A percentile compares a stretch with the other conserved stretches of the same genome.
Conservation (phyloP, 2,888 invertebrate genomes). For the Parascotia fuliginaria region DNA sequence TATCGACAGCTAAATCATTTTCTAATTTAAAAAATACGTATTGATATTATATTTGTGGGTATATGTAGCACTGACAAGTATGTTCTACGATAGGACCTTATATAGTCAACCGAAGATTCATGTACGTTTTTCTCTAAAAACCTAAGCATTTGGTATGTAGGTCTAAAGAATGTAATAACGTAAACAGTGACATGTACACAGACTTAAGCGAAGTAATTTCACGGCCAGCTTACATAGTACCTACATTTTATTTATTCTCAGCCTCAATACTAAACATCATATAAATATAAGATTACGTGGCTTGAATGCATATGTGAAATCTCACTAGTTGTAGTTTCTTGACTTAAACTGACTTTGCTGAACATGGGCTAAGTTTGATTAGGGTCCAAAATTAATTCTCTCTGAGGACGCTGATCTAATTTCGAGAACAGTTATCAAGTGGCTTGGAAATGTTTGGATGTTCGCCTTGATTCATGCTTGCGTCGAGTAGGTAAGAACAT, state of each 20-base stretch:
- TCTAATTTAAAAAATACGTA: no score
- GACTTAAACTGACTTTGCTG: conserved; percentile 50
- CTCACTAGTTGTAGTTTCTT: conserved; percentile 34
- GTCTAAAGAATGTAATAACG: conserved; percentile 6
- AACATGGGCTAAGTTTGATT: conserved; percentile 69
- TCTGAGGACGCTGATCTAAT: conserved; percentile 63
- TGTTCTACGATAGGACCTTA: no score
- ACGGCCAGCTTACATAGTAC: background rate
- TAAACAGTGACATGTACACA: conserved; percentile 1
- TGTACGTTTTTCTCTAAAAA: background rate
- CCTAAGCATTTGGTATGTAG: background rate
- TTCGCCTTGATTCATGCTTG: conserved; percentile 31
- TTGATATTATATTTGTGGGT: no score
- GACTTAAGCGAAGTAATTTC: conserved; percentile 4
- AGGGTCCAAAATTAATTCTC: conserved; percentile 72
- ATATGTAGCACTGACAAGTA: no score
- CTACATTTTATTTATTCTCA: conserved; percentile 5
- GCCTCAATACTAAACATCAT: background rate
- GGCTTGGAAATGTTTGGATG: conserved; percentile 46
- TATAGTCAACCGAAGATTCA: background rate
- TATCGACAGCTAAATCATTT: no score
- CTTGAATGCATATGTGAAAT: conserved; percentile 24
- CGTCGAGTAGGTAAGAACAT: conserved; percentile 12
- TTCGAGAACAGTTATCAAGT: conserved; percentile 64
- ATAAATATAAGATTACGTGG: conserved; percentile 3